Evolutionary conservation across 53 echinoderm and acorn worm genomes (phyloP), one percentile per base, ranked within the genome.

Genomic region (Echinarachnius parma): DNA sequence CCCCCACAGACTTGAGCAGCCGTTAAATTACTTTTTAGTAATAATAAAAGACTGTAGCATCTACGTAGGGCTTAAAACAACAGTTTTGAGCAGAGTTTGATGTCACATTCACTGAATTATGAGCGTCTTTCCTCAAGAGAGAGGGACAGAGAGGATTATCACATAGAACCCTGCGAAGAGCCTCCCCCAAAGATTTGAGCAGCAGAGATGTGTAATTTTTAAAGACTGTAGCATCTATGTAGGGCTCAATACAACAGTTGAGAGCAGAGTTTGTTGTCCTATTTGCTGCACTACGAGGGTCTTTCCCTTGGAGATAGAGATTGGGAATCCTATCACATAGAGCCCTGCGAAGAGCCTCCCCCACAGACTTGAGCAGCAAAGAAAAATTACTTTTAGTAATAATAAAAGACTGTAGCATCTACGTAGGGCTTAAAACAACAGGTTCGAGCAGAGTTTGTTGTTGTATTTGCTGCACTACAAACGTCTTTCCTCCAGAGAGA

Each of bases 61-160:
- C n/a, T n/a, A n/a, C n/a, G 31, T 33, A 80, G 80, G 24, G 59
- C 67, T 30, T 80, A 67, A 8, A 68, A 68, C 22, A 69, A 80
- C 18, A 46, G 69, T 36, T 10, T 68, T 21, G 80, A 68, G 31
- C 62, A 34, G 47, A 68, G 69, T 59, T 35, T 80, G 60, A 34
- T 46, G n/a, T 80, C 80, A 19, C 53, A 59, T 23, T 67, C 69
- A 28, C 42, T 80, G 24, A 45, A 68, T 60, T 68, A 39, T 22
- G 80, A 80, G 34, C 67, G 49, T 13, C 57, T 67, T 48, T 57
- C 68, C 20, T 60, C 80, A 21, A 24, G 33, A 22, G 67, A 67
- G 24, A 67, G 59, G 34, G 60, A 67, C 8, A 33, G 15, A 1
- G 69, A 80, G 11, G 59, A 59, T 9, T 59, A 61, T 14, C 67